Evolutionary conservation across 1,140 invertebrate species (phyloP), one percentile per base, ranked within the genome.

Genomic region (Ostrea denselamellosa): DNA sequence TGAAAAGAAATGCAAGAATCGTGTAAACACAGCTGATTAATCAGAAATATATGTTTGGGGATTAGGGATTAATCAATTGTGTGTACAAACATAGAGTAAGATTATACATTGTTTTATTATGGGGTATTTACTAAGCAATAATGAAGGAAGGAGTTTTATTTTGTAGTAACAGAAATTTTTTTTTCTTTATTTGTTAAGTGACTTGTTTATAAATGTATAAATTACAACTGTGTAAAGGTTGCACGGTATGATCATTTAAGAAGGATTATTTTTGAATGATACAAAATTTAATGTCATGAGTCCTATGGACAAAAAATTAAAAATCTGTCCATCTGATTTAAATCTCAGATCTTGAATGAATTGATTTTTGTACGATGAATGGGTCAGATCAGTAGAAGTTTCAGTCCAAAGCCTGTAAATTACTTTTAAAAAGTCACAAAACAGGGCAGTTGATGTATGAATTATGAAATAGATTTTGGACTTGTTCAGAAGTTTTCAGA

Each of bases 21-120:
- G 25, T 28, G 25, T 14, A 77, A 77, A 77, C 68, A 77, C 68
- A 77, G 68, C 68, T 77, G 68, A 77, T 77, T 77, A 77, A 34
- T 28, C 22, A 77, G 0, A 77, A 28, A 62, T 62, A 62, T 62
- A 62, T n/a, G 58, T 62, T 62, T 62, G 58, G 19, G 5, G 68
- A 77, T 77, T 77, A 62, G 56, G 56, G 56, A 62, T 28, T 71
- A 34, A 77, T 28, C 68, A 77, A 14, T 77, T 34, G 22, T 28
- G 28, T 28, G 68, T 77, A 34, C 68, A 28, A 28, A 77, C 28
- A 77, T 25, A 34, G 4, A 34, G 25, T 12, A 25, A 10, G 68
- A 77, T 77, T 34, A 77, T 10, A 25, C 10, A 28, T 62, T 62
- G 56, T 62, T 62, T 44, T 44, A 44, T 44, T 19, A 62, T 17